Evolutionary conservation across 2,888 invertebrate species (phyloP).

Genomic region (Bimastos eiseni): DNA sequence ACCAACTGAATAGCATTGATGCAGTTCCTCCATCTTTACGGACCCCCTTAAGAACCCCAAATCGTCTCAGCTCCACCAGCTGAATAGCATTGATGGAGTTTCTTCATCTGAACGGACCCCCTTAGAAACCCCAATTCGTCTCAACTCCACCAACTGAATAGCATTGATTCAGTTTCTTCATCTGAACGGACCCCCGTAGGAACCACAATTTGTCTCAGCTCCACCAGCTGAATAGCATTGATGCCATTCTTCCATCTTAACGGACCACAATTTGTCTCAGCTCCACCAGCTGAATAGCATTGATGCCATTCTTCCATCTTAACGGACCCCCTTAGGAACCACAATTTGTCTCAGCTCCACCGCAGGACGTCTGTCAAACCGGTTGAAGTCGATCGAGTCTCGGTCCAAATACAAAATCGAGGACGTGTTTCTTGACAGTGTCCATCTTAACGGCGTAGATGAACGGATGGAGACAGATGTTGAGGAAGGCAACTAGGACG

Average conservation of each 20-base stretch:
- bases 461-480: conserved; percentile 19
- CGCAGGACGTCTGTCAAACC: background rate
- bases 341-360: background rate
- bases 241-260: background rate
- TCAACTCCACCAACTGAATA: background rate
- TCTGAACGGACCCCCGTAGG: background rate
- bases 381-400: background rate
- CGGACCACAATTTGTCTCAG: background rate
- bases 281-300: background rate
- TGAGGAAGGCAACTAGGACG: conserved; percentile 16
- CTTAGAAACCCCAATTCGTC: background rate
- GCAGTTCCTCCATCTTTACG: background rate
- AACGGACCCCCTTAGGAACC: background rate
- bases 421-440: background rate
- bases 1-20: background rate
- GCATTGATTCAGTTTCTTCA: background rate
- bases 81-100: no score
- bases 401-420: background rate
- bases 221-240: no score
- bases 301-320: background rate
- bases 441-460: conserved; percentile 30
- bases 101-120: background rate
- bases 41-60: background rate
- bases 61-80: background rate
- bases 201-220: background rate